Conservation (phyloP, 23 tunicate species). For the Aplidium turbinatum region DNA sequence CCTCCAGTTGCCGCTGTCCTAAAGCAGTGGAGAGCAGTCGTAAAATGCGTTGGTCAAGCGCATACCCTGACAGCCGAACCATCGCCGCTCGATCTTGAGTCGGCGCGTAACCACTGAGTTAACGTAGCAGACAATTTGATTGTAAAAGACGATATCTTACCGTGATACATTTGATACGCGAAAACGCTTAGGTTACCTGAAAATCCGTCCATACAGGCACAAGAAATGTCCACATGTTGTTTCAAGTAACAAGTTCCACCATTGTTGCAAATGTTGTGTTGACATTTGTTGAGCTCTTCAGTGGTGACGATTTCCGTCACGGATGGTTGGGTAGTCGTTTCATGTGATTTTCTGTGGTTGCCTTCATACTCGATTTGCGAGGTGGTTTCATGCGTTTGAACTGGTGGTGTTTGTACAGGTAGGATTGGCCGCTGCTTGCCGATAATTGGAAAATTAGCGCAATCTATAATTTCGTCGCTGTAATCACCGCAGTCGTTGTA, state of each 20-base stretch:
- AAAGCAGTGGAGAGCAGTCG: no score
- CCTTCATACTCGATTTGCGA: no score
- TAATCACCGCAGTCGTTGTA: conserved; percentile 71
- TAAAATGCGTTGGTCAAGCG: no score
- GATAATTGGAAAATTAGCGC: conserved; percentile 19
- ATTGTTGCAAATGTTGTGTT: conserved; percentile 41
- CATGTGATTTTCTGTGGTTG: neutral
- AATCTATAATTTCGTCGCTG: conserved; percentile 62
- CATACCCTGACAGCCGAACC: no score
- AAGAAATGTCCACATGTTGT: conserved; percentile 1
- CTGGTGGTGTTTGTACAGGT: neutral
- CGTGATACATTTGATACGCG: no score
- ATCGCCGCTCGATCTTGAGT: no score
- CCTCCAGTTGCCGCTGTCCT: no score
- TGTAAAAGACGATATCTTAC: no score
- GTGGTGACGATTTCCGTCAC: neutral
- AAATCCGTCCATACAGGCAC: conserved; percentile 40
- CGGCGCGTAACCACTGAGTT: no score
- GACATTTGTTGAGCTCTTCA: neutral
- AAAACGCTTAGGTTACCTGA: no score
- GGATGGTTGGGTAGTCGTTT: neutral
- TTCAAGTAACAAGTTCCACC: conserved; percentile 36
- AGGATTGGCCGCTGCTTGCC: conserved; percentile 6
- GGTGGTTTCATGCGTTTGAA: no score
- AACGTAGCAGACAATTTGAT: no score